Percentiles rank a stretch among this genome's conserved stretches.
Evolutionary conservation across 2,888 invertebrate genomes (phyloP).

Genomic region (Morpho deidamia): DNA sequence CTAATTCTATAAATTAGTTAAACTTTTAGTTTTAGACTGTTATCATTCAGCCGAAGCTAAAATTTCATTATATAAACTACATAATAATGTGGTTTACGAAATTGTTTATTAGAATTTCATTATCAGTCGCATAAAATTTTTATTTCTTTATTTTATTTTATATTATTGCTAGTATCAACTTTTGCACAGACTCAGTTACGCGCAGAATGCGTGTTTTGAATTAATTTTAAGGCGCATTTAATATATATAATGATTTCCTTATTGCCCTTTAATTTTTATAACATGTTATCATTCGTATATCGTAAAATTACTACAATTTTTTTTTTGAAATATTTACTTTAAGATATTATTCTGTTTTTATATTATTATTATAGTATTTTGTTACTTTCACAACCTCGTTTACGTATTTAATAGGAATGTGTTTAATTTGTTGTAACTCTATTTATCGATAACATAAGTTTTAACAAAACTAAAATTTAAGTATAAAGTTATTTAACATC

Average conservation of each 20-base stretch:
- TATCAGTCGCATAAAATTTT: neutral
- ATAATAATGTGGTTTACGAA: too few species aligned
- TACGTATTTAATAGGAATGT: neutral
- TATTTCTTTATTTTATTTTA: too few species aligned
- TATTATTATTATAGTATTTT: neutral
- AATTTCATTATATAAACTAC: neutral
- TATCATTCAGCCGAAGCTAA: neutral
- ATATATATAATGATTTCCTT: constrained; percentile 3
- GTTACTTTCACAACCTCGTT: neutral
- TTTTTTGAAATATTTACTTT: neutral
- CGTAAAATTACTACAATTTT: constrained; percentile 2
- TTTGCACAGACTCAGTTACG: neutral
- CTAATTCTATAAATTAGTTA: too few species aligned
- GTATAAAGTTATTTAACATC: too few species aligned
- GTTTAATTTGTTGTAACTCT: too few species aligned
- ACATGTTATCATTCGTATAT: constrained; percentile 10
- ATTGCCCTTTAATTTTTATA: constrained; percentile 3
- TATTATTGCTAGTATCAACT: neutral
- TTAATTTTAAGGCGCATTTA: constrained; percentile 2
- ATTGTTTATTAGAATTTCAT: neutral
- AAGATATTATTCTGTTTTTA: neutral
- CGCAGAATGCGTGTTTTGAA: neutral
- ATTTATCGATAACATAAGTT: too few species aligned
- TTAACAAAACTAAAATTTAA: too few species aligned
- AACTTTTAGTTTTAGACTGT: constrained; percentile 1